Base-by-base conservation (phyloP, 1,140 invertebrate species). In the Euglossa dilemma region DNA sequence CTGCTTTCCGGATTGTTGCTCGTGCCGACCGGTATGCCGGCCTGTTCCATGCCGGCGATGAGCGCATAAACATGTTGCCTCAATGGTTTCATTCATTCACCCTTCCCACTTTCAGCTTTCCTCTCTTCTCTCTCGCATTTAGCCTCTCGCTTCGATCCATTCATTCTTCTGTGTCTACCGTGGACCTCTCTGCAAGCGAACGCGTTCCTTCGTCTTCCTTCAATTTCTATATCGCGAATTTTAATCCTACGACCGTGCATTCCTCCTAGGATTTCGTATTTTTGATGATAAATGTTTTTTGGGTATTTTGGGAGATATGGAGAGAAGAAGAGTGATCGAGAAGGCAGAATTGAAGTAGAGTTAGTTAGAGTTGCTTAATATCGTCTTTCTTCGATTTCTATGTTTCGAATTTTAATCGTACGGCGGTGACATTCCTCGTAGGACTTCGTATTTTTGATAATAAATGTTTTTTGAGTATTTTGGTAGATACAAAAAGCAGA, bases 1-100 rank as follows among this genome's bases (percentile, higher is more conserved):
- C 77, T 75, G 80, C 84, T 88, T 87, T 75, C 86, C 67, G 78
- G 83, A 82, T 83, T 88, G 83, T 85, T 83, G 80, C 75, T 69
- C 80, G 78, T 80, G 74, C 84, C 76, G 77, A 83, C 81, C 84
- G 84, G 70, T 78, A 76, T 61, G 57, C 70, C 28, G 9, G 73
- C 69, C 71, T 67, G 75, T 59, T 66, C 59, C 71, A 69, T 59
- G 71, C 79, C 59, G 25, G 69, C 77, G 79, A 87, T 75, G 83
- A 90, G 85, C 88, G 77, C 77, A 89, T 91, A 91, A 91, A 91
- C 80, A 86, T 87, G 83, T 85, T 90, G 80, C 70, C 72, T 87
- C 80, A 90, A 91, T 90, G 89, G 86, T 87, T 91, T 91, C 89
- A 91, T 91, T 91, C 90, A 90, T 91, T 90, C 78, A 43, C 20